phyloP scores from a whole-genome alignment of 1,140 invertebrate species.

The Hyles vespertilio region DNA sequence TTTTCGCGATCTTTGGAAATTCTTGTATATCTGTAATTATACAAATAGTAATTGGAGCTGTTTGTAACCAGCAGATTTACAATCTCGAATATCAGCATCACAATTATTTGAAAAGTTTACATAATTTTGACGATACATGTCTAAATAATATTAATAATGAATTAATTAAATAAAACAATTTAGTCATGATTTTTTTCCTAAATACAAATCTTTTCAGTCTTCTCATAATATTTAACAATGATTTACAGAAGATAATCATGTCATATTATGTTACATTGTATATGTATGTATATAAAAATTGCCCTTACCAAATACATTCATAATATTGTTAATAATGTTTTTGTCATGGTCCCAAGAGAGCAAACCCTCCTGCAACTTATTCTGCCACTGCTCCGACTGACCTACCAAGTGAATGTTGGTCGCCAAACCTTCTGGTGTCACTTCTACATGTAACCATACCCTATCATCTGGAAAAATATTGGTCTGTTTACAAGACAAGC shows the following conservation, averaged over 20 bases:
- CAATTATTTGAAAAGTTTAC: too few relatives aligned
- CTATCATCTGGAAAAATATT: slow-evolving; percentile 36
- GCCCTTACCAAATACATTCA: slow-evolving; percentile 43
- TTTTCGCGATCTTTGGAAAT: not conserved
- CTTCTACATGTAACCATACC: slow-evolving; percentile 56
- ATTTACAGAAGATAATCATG: not conserved
- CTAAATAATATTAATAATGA: too few relatives aligned
- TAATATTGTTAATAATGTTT: slow-evolving; percentile 52
- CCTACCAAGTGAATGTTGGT: slow-evolving; percentile 49
- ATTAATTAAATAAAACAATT: too few relatives aligned
- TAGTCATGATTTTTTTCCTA: not conserved
- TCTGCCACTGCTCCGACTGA: slow-evolving; percentile 38
- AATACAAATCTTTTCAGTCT: not conserved
- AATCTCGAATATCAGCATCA: too few relatives aligned
- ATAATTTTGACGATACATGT: too few relatives aligned
- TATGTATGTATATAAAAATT: not conserved
- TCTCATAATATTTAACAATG: not conserved
- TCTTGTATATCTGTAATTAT: slow-evolving; percentile 1
- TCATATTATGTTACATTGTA: too few relatives aligned
- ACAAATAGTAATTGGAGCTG: too few relatives aligned
- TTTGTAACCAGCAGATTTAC: too few relatives aligned
- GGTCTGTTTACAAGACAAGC: not conserved
- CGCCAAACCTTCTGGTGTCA: slow-evolving; percentile 44
- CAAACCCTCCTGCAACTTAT: slow-evolving; percentile 45
- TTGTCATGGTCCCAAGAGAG: slow-evolving; percentile 60